Conservation (phyloP, 2,888 invertebrate species). For the Lycaena phlaeas region DNA sequence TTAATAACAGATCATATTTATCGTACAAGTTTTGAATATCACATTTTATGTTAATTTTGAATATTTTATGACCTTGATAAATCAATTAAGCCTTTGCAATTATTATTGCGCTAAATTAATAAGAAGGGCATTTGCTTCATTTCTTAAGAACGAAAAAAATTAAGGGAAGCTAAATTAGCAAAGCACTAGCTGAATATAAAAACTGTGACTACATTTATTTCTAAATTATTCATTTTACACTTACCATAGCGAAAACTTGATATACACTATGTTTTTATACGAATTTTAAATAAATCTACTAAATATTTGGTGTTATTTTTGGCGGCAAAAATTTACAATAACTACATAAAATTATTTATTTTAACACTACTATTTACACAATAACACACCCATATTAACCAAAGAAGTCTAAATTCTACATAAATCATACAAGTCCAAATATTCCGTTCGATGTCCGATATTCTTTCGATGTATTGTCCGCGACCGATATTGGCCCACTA, state of each 20-base stretch:
- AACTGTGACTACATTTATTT: too few species aligned
- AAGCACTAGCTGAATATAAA: too few species aligned
- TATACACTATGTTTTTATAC: not conserved
- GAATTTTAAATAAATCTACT: not conserved
- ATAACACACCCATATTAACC: not conserved
- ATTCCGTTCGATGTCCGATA: not conserved
- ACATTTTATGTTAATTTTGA: too few species aligned
- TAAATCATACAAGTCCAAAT: not conserved
- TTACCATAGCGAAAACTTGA: not conserved
- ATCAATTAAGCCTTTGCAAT: too few species aligned
- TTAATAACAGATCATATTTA: too few species aligned
- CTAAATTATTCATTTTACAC: not conserved
- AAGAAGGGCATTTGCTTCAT: too few species aligned
- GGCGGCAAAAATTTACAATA: not conserved
- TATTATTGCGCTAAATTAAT: too few species aligned
- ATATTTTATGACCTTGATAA: too few species aligned
- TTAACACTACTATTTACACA: not conserved
- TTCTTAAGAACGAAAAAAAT: too few species aligned
- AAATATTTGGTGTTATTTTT: not conserved
- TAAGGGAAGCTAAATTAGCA: too few species aligned
- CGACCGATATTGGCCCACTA: slow-evolving; percentile 26
- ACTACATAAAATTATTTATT: not conserved
- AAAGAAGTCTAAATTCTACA: not conserved
- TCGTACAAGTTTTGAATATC: too few species aligned
- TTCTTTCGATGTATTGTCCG: slow-evolving; percentile 18